phyloP scores from a whole-genome alignment of 2,113 vertebrate species.

The Gobio gobio region DNA sequence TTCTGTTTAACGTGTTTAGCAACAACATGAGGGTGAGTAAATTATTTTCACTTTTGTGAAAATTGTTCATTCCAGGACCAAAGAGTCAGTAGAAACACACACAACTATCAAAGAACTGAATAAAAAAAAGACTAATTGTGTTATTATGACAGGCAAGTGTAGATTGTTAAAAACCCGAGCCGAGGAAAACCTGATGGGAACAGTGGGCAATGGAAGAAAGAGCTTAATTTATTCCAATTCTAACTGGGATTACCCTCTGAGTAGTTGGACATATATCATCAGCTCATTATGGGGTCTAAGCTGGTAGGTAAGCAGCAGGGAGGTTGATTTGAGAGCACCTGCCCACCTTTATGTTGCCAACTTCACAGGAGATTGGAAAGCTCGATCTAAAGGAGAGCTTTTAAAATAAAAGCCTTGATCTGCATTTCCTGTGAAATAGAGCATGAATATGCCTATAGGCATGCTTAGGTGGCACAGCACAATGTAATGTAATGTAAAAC shows the following conservation, averaged over 20 bases:
- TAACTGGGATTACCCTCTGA: neutral
- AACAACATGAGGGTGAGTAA: neutral
- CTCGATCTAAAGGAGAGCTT: neutral
- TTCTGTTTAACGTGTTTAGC: neutral
- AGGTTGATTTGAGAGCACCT: no score
- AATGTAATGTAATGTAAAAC: neutral
- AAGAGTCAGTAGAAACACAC: neutral
- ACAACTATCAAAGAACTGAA: neutral
- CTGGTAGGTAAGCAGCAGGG: neutral
- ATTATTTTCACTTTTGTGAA: neutral
- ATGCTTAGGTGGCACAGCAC: neutral
- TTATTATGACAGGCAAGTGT: neutral
- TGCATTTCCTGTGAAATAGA: neutral
- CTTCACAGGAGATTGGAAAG: neutral
- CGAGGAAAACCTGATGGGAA: neutral
- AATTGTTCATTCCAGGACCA: neutral
- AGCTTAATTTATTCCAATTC: neutral
- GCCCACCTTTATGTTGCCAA: neutral
- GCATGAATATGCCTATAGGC: neutral
- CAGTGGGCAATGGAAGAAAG: conserved; percentile 4
- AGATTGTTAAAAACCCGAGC: neutral
- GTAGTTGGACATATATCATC: neutral
- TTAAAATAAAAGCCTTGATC: neutral
- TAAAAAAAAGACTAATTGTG: neutral
- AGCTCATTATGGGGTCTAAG: neutral